Base-by-base conservation (phyloP, 53 echinoderm and acorn worm species). In the Antedon mediterranea region DNA sequence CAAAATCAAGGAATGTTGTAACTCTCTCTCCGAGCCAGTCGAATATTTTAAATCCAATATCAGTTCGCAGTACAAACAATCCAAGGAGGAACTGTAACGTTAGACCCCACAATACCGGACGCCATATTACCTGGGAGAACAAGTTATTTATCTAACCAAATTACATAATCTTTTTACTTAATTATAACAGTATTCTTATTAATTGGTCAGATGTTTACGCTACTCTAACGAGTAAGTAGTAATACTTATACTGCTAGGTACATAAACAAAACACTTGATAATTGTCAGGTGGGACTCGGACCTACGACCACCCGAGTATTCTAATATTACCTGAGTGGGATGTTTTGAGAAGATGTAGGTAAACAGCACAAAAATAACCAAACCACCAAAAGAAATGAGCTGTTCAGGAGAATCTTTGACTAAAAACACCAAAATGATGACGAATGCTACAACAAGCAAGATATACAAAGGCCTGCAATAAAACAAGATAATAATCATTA, bases 61-160 rank as follows among this genome's bases (percentile, higher is more conserved):
- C 77, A 26, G 98, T 98, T 30, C 88, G 88, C 2, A 98, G 84
- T 30, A 98, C 93, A 77, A 98, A 88, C 28, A 98, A 72, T 13
- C 93, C 98, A 31, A 98, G 79, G 31, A 93, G 71, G 76, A 98
- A 98, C 86, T 98, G 98, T 3, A 98, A 86, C 14, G 76, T 88
- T 71, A 98, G 74, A 3, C 98, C 98, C 98, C 98, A 98, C 6
- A 98, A 70, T 0, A 98, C 98, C 28, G 98, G 92, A 29, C 98
- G 80, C 98, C 98, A 98, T 82, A 93, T 93, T 26, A 98, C 93
- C 98, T 98, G 32, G 30, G 23, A 18, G 23, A 11, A 57, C 9
- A 18, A 8, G 23, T 5, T 41, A 7, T 57, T 4, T 6, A 11
- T 37, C 4, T 6, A 11, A 4, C 4, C 4, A 6, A 6, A 11